Evolutionary conservation across 2,888 invertebrate species (phyloP).

Genomic region (Scrobipalpa atriplicella): DNA sequence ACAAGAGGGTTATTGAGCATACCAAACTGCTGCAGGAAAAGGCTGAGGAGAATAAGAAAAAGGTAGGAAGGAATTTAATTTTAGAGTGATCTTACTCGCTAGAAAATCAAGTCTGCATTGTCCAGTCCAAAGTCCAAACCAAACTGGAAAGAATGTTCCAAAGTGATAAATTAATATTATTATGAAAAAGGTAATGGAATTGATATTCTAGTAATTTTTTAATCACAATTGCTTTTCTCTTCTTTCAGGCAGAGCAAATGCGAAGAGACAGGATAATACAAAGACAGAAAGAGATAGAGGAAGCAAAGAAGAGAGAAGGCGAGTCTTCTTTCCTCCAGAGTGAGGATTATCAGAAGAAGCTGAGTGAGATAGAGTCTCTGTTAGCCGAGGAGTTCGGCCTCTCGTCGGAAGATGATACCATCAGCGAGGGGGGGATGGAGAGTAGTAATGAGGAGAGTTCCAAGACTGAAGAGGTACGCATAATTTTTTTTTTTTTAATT

Average conservation of each 20-base stretch:
- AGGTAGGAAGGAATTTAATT: too few species aligned
- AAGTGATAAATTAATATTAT: too few species aligned
- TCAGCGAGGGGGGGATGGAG: constrained; percentile 79
- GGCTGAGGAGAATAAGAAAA: constrained; percentile 88
- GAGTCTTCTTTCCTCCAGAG: constrained; percentile 71
- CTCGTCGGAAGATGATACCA: constrained; percentile 77
- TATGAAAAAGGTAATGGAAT: background rate
- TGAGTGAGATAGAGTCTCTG: constrained; percentile 89
- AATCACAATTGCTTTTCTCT: background rate
- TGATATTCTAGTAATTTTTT: background rate
- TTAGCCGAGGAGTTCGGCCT: constrained; percentile 86
- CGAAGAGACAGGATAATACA: constrained; percentile 87
- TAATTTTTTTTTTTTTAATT: too few species aligned
- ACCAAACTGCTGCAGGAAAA: constrained; percentile 88
- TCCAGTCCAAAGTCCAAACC: too few species aligned
- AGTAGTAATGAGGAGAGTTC: constrained; percentile 80
- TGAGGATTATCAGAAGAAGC: constrained; percentile 76
- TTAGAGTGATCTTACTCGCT: too few species aligned
- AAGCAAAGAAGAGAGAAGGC: constrained; percentile 77
- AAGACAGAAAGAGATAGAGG: constrained; percentile 86
- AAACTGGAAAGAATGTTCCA: too few species aligned
- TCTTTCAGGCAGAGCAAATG: constrained; percentile 78
- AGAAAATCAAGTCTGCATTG: too few species aligned
- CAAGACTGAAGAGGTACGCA: constrained; percentile 78
- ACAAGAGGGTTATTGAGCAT: constrained; percentile 92